Percentiles rank a stretch among this genome's conserved stretches.
These are phyloP conservation scores for Eretmocerus hayati DNA, from an alignment of 2,888 invertebrate genomes.

Conservation along the genomic window DNA sequence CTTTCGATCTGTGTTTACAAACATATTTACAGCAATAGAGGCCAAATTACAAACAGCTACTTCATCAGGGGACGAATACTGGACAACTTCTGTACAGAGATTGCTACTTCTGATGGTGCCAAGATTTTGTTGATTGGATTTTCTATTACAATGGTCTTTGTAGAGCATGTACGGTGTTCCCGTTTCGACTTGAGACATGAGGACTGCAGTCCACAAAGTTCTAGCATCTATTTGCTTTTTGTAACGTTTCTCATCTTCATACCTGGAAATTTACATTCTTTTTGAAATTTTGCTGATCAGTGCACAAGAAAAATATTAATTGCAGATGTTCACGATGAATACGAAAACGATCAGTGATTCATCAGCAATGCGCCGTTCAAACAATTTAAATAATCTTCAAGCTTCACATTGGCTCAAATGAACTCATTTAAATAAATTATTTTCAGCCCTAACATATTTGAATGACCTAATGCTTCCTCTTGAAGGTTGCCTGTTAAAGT, in stretches of 20 bases:
- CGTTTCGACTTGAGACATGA: conserved; percentile 93
- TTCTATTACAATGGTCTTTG: conserved; percentile 93
- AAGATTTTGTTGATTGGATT: conserved; percentile 96
- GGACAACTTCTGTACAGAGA: conserved; percentile 95
- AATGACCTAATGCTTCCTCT: too few relatives aligned
- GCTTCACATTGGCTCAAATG: too few relatives aligned
- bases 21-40: conserved; percentile 94
- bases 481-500: too few relatives aligned
- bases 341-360: too few relatives aligned
- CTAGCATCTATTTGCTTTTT: conserved; percentile 71
- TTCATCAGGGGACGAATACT: conserved; percentile 88
- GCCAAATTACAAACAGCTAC: conserved; percentile 97
- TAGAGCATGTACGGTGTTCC: conserved; percentile 97
- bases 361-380: too few relatives aligned
- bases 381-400: too few relatives aligned
- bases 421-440: too few relatives aligned
- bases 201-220: conserved; percentile 86
- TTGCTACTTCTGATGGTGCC: conserved; percentile 98
- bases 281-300: too few relatives aligned
- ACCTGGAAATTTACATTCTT: conserved; percentile 46
- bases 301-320: conserved; percentile 10
- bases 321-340: background rate
- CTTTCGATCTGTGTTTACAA: conserved; percentile 67
- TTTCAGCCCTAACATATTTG: too few relatives aligned
- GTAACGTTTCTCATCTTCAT: conserved; percentile 73